Percentiles rank a stretch among this genome's conserved stretches.
phyloP scores from a whole-genome alignment of 2,888 invertebrate species.

The Patella depressa region DNA sequence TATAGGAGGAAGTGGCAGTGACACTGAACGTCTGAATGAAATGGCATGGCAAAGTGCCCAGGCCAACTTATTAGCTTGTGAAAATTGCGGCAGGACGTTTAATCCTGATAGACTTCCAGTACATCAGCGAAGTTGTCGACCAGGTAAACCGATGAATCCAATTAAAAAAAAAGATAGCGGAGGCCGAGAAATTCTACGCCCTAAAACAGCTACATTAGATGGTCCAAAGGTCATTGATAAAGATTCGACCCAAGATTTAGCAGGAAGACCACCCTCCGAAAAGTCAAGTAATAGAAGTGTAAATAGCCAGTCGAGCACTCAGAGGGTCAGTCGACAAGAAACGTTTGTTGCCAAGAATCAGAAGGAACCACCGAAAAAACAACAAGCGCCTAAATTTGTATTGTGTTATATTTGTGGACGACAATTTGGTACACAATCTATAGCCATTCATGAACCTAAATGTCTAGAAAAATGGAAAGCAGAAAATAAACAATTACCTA shows the following conservation, averaged over 20 bases:
- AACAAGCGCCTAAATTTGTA: constrained; percentile 64
- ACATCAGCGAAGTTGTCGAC: constrained; percentile 73
- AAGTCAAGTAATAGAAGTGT: constrained; percentile 5
- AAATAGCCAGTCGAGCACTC: not conserved
- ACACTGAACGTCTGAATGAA: constrained; percentile 70
- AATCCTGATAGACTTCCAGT: constrained; percentile 78
- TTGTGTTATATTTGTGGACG: constrained; percentile 79
- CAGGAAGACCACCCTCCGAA: constrained; percentile 8
- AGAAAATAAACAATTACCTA: constrained; percentile 76
- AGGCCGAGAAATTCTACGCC: constrained; percentile 40
- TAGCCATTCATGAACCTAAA: constrained; percentile 79
- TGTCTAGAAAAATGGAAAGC: constrained; percentile 78
- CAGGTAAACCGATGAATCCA: constrained; percentile 39
- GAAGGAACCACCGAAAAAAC: constrained; percentile 37
- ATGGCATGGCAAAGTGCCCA: constrained; percentile 77
- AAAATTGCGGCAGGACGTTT: constrained; percentile 79
- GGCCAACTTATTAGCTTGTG: constrained; percentile 76
- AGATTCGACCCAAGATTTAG: constrained; percentile 45
- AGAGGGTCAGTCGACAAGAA: constrained; percentile 26
- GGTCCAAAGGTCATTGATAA: constrained; percentile 65
- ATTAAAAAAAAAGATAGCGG: constrained; percentile 21
- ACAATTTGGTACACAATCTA: constrained; percentile 77
- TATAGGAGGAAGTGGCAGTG: constrained; percentile 40
- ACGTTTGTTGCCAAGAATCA: constrained; percentile 42
- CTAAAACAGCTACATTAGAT: constrained; percentile 56